These are phyloP conservation scores for Vipera ursinii DNA, from an alignment of 2,797 vertebrate genomes.

Conservation along the genomic window DNA sequence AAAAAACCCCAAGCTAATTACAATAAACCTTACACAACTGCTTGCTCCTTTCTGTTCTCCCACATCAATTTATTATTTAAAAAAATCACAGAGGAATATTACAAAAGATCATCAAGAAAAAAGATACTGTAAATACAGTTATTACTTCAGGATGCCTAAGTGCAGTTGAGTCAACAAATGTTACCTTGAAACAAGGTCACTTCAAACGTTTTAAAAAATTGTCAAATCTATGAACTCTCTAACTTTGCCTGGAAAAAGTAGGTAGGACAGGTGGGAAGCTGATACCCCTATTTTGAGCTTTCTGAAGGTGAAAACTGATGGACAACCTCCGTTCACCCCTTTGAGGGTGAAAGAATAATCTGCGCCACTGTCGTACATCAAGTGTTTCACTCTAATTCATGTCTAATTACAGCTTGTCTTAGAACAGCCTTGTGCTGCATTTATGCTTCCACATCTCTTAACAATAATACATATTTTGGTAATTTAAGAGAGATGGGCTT, in stretches of 20 bases:
- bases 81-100: conserved; percentile 2
- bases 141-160: conserved; percentile 11
- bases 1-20: not conserved
- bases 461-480: conserved; percentile 46
- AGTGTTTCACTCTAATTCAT: conserved; percentile 44
- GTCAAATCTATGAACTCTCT: conserved; percentile 23
- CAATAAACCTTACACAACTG: not conserved
- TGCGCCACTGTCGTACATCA: conserved; percentile 32
- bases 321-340: not conserved
- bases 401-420: conserved; percentile 57
- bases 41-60: not conserved
- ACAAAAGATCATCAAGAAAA: conserved; percentile 17
- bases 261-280: not conserved
- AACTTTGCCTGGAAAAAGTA: not conserved
- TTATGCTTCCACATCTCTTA: conserved; percentile 48
- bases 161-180: conserved; percentile 29
- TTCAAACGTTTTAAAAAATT: conserved; percentile 14
- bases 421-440: conserved; percentile 36
- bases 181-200: conserved; percentile 25
- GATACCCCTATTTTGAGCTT: not conserved
- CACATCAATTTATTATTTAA: not conserved
- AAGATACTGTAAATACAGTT: conserved; percentile 2
- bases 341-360: conserved; percentile 11
- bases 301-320: conserved; percentile 8
- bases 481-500: conserved; percentile 44